Conservation (phyloP, 2,797 vertebrate species). For the Dicrostonyx torquatus region DNA sequence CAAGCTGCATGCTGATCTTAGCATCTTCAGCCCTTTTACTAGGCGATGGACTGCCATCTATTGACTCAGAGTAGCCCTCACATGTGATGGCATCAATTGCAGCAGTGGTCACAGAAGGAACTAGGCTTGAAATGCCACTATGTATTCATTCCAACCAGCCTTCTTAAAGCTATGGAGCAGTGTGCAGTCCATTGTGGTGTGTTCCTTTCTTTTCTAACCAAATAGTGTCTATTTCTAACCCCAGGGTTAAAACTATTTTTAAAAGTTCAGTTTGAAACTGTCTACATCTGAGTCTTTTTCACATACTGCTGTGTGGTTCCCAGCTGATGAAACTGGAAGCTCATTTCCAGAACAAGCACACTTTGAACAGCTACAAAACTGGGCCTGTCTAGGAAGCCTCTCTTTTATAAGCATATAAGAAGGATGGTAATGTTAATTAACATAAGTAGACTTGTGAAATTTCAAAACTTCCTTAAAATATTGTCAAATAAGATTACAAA, state of each 20-base stretch:
- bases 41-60: constrained; percentile 90
- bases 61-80: constrained; percentile 83
- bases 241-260: not conserved
- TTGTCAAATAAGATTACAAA: constrained; percentile 38
- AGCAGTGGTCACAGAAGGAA: constrained; percentile 79
- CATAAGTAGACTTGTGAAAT: constrained; percentile 45
- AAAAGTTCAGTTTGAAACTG: constrained; percentile 34
- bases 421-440: constrained; percentile 4
- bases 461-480: constrained; percentile 56
- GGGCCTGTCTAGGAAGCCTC: not conserved
- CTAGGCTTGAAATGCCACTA: constrained; percentile 49
- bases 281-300: constrained; percentile 52
- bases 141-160: constrained; percentile 70
- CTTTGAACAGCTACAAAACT: constrained; percentile 18
- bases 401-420: constrained; percentile 39
- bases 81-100: constrained; percentile 58
- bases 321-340: constrained; percentile 22
- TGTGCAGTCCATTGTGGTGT: constrained; percentile 60
- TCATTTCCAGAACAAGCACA: constrained; percentile 23
- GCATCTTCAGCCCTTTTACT: constrained; percentile 78
- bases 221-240: constrained; percentile 20
- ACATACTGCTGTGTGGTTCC: constrained; percentile 49
- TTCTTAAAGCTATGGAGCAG: constrained; percentile 72
- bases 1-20: constrained; percentile 75
- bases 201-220: constrained; percentile 67